phyloP scores from a whole-genome alignment of 2,113 vertebrate species.

The Brachirus orientalis region DNA sequence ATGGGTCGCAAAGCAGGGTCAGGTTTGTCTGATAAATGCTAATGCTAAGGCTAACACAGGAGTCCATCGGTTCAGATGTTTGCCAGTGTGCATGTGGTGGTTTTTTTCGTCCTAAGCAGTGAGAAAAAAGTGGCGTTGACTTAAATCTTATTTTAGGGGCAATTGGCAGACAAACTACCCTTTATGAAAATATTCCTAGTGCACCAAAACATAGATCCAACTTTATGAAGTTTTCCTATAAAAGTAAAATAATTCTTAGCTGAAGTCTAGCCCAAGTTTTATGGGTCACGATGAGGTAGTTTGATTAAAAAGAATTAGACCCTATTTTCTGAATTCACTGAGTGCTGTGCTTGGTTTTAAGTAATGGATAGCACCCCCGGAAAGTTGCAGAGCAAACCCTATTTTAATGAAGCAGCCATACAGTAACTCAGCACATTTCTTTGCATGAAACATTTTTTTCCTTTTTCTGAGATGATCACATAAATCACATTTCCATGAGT shows the following conservation, averaged over 20 bases:
- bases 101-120: background rate
- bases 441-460: slow-evolving; percentile 49
- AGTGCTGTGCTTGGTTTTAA: slow-evolving; percentile 59
- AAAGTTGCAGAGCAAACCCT: slow-evolving; percentile 74
- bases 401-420: slow-evolving; percentile 75
- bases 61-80: slow-evolving; percentile 26
- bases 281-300: slow-evolving; percentile 44
- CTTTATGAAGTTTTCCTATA: slow-evolving; percentile 35
- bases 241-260: slow-evolving; percentile 31
- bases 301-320: slow-evolving; percentile 64
- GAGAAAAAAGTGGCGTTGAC: slow-evolving; percentile 14
- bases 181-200: slow-evolving; percentile 23
- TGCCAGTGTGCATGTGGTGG: slow-evolving; percentile 9
- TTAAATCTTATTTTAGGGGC: slow-evolving; percentile 17
- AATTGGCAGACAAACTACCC: slow-evolving; percentile 40
- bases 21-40: slow-evolving; percentile 53
- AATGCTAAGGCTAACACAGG: slow-evolving; percentile 57
- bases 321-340: slow-evolving; percentile 57
- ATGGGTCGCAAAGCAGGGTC: slow-evolving; percentile 65
- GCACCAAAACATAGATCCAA: slow-evolving; percentile 24
- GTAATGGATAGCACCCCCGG: slow-evolving; percentile 66
- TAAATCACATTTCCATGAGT: slow-evolving; percentile 70
- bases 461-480: slow-evolving; percentile 51
- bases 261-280: slow-evolving; percentile 53
- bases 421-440: slow-evolving; percentile 76